phyloP scores from a whole-genome alignment of 2,113 vertebrate genomes.

The Desmodus rotundus region DNA sequence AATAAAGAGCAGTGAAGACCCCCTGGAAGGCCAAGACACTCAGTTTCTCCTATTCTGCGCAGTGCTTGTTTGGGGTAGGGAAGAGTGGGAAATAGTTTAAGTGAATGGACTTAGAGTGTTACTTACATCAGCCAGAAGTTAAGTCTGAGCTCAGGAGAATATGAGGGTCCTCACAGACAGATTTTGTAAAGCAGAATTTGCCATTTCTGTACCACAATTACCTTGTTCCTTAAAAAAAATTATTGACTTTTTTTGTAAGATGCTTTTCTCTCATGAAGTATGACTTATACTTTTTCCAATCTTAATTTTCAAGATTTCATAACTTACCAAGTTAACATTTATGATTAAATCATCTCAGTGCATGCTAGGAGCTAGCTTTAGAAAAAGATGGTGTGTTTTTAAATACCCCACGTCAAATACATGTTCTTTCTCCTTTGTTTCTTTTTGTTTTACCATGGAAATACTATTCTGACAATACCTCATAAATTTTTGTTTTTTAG shows the following conservation, averaged over 20 bases:
- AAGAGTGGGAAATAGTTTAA: background rate
- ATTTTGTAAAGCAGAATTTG: constrained; percentile 4
- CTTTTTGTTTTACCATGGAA: background rate
- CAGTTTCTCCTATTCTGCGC: background rate
- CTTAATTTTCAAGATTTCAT: constrained; percentile 5
- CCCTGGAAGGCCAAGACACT: background rate
- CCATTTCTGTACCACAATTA: background rate
- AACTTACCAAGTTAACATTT: background rate
- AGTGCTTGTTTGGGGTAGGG: background rate
- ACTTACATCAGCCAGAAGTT: background rate
- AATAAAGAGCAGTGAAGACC: background rate
- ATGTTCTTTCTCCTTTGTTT: background rate
- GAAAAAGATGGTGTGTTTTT: background rate
- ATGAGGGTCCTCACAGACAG: background rate
- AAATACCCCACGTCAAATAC: background rate
- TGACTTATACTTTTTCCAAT: background rate
- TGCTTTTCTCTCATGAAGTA: background rate
- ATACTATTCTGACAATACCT: background rate
- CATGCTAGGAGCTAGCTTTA: background rate
- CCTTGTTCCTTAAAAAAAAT: constrained; percentile 4
- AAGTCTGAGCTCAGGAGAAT: background rate
- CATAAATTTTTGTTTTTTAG: background rate
- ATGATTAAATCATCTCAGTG: background rate
- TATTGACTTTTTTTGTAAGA: constrained; percentile 8
- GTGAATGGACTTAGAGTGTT: background rate